Base-by-base conservation (phyloP, 2,797 vertebrate species). In the Anniella stebbinsi region DNA sequence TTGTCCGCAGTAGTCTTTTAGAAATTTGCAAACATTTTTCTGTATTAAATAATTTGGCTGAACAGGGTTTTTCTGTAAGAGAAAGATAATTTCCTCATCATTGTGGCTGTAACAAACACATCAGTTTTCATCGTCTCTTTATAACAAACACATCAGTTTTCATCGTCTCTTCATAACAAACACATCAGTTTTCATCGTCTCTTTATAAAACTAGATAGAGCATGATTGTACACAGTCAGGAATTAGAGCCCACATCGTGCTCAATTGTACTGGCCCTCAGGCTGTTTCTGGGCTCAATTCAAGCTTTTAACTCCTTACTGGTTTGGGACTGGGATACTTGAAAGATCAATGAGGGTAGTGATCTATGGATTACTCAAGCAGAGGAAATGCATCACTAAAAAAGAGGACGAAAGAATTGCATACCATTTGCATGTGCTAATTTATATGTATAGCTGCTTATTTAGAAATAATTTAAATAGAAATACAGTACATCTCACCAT, bases 1-100 rank as follows among this genome's bases (percentile, higher is more conserved):
- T 2, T 84, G 3, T 2, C 72, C 82, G 91, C 48, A 76, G 18
- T 82, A 83, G 54, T 3, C 84, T 83, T 87, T 87, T 54, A 75
- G 12, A 88, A 83, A 89, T 8, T 67, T 3, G 1, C 87, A 94
- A 92, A 88, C 38, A 66, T 88, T 88, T 92, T 75, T 9, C 30
- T 13, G n/a, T n/a, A 69, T 8, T 77, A 67, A 81, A 57, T 41
- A 60, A 72, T 81, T 75, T 88, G 67, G 63, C 60, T 72, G n/a
- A 80, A 87, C 54, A 36, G 38, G 21, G 12, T 72, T 88, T 88
- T 81, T 66, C 77, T n/a, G 33, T 57, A 41, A 18, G 63, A 36
- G 21, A 78, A 87, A 70, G 45, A 69, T 9, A 4, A 54, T 38
- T 41, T 80, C n/a, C 18, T 80, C 18, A 38, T 78, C 9, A 80